Base-by-base conservation (phyloP, 2,797 vertebrate species). In the Sarcophilus harrisii region DNA sequence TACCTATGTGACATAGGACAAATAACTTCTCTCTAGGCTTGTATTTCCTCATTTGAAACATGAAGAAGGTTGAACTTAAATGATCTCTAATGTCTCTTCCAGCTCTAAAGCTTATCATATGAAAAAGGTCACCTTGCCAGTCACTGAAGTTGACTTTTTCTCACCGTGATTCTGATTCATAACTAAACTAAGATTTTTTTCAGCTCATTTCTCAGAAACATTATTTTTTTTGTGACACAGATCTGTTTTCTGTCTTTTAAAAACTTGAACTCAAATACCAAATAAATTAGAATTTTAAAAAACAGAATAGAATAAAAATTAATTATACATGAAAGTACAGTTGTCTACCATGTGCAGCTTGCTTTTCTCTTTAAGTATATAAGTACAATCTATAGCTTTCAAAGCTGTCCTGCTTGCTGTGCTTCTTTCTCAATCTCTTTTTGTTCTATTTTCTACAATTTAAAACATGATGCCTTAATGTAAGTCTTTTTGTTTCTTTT, bases 331-430 rank as follows among this genome's bases (percentile, higher is more conserved):
- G n/a, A 81, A 81, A 81, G n/a, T 81, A 24, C 18, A 81, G 66
- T 21, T 81, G 18, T 38, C 66, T 21, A 45, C n/a, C 45, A 45
- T 45, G 66, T 81, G 29, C 18, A 24, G 66, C 8, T 81, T 81
- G 66, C n/a, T 81, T 81, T 81, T 81, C 66, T 73, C 66, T 73
- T 73, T 81, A 81, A 73, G n/a, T 73, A n/a, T 73, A 24, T 81
- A 81, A 45, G 18, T 21, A 45, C 16, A 81, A 81, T 38, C n/a
- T 45, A 18, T 24, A 21, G n/a, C n/a, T 81, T 81, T 81, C 66
- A 81, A 45, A 81, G 66, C 66, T 81, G 66, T 81, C 66, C 66
- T 45, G n/a, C 66, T 45, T 45, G 66, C 66, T 81, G 66, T 24
- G 66, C 66, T 81, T 81, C n/a, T 81, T 81, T 81, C 18, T 45